Base-by-base conservation (phyloP, 1,140 invertebrate species). In the Aricia agestis region DNA sequence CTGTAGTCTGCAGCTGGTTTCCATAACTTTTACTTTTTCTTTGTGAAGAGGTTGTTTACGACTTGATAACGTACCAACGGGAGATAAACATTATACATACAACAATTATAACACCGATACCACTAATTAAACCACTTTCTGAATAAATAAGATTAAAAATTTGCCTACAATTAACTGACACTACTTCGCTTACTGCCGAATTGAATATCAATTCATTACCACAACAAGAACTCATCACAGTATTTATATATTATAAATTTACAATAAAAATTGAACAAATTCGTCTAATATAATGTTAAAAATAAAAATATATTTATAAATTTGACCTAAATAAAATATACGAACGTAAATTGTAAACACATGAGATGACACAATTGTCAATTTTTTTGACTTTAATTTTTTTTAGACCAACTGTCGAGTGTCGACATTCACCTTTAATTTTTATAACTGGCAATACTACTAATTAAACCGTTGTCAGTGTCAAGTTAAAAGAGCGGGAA, bases 191-290 rank as follows among this genome's bases (percentile, higher is more conserved):
- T 71, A 85, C 66, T 68, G 81, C 86, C 61, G 86, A 83, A 83
- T 84, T 86, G 72, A 80, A 82, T 69, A 89, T 69, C 71, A 90
- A 78, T 71, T 90, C 88, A 71, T 88, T 88, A 63, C 86, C 84
- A 69, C 88, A 90, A 85, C 88, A 90, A 83, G 85, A 86, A 88
- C 70, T 88, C 88, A 90, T 89, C 76, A 89, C 88, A 90, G 81
- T 63, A 63, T 19, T 19, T 11, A 19, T 31, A 19, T 19, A 63
- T 73, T 19, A 63, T 73, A 32, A 73, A 72, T 69, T 59, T 67
- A 70, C 17, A 66, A 72, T 15, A 75, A 75, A 25, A 74, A 76
- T 36, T 52, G 57, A 58, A 69, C n/a, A 58, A 42, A 70, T 72
- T 58, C 10, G 65, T 58, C 7, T 69, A 63, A 63, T 63, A 19